These are phyloP conservation scores for Phylloscopus trochiloides DNA, from an alignment of 2,113 vertebrate species.

Conservation along the genomic window DNA sequence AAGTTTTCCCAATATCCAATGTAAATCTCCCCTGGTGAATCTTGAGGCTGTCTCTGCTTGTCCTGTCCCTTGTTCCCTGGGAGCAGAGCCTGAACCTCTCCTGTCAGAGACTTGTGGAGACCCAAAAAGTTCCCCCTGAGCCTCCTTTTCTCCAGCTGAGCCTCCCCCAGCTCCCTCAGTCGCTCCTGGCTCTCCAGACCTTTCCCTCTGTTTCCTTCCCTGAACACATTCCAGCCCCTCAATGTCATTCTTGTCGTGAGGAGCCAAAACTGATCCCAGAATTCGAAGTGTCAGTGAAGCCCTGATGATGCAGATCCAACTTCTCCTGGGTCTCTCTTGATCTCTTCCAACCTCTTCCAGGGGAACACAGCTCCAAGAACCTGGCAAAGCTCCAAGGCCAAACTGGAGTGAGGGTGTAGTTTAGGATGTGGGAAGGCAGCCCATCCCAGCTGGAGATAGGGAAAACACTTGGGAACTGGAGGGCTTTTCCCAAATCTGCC, in stretches of 20 bases:
- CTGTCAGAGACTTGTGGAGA: not conserved
- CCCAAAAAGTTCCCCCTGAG: rapidly evolving
- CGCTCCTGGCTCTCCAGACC: rapidly evolving
- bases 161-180: not conserved
- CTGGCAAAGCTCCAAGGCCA: not conserved
- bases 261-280: not conserved
- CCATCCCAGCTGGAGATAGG: not conserved
- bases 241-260: not conserved
- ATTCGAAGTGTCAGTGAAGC: rapidly evolving
- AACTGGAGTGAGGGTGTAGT: not conserved
- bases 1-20: rapidly evolving
- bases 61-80: not conserved
- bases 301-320: not conserved
- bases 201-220: not conserved
- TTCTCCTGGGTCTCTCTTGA: not conserved
- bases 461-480: not conserved
- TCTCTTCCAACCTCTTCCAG: not conserved
- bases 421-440: not conserved
- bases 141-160: not conserved
- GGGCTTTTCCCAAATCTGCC: not conserved
- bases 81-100: rapidly evolving
- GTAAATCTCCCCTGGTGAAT: not conserved
- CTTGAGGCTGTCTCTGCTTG: rapidly evolving
- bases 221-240: not conserved
- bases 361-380: rapidly evolving